A percentile compares a stretch with the other conserved stretches of the same genome.
phyloP scores from a whole-genome alignment of 2,888 invertebrate species.

The Polia nebulosa region DNA sequence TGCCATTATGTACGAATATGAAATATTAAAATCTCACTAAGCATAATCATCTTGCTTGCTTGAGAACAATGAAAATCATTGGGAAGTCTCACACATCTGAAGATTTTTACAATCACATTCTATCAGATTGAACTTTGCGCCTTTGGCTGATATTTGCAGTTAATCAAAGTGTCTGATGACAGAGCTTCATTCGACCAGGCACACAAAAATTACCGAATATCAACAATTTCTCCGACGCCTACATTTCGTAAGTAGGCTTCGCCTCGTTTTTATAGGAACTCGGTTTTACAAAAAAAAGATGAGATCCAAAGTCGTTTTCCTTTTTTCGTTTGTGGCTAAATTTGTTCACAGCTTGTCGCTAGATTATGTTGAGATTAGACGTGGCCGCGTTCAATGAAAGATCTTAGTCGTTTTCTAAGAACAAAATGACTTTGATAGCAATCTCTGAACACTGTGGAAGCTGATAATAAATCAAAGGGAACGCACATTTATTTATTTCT shows the following conservation, averaged over 20 bases:
- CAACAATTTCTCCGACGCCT: slow-evolving; percentile 70
- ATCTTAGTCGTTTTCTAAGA: slow-evolving; percentile 44
- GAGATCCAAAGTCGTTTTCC: slow-evolving; percentile 56
- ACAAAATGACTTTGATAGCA: slow-evolving; percentile 40
- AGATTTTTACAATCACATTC: background rate
- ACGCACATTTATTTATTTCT: slow-evolving; percentile 15
- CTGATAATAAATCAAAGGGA: slow-evolving; percentile 33
- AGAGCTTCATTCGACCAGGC: background rate
- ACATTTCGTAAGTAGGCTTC: slow-evolving; percentile 77
- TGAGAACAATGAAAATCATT: background rate
- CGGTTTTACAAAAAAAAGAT: slow-evolving; percentile 66
- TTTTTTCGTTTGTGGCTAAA: slow-evolving; percentile 67
- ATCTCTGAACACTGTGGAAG: slow-evolving; percentile 27
- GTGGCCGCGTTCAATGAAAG: slow-evolving; percentile 65
- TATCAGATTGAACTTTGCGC: background rate
- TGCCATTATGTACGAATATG: slow-evolving; percentile 42
- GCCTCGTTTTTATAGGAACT: slow-evolving; percentile 70
- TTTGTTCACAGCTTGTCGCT: slow-evolving; percentile 75
- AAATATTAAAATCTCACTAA: slow-evolving; percentile 29
- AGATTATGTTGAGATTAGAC: slow-evolving; percentile 74
- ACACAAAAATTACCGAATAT: slow-evolving; percentile 47
- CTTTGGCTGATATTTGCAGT: background rate
- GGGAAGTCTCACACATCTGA: background rate
- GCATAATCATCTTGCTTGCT: background rate
- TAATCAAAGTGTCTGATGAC: background rate